Percentiles rank a stretch among this genome's conserved stretches.
Evolutionary conservation across 2,797 vertebrate genomes (phyloP).

Genomic region (Phoxinus dragarum): DNA sequence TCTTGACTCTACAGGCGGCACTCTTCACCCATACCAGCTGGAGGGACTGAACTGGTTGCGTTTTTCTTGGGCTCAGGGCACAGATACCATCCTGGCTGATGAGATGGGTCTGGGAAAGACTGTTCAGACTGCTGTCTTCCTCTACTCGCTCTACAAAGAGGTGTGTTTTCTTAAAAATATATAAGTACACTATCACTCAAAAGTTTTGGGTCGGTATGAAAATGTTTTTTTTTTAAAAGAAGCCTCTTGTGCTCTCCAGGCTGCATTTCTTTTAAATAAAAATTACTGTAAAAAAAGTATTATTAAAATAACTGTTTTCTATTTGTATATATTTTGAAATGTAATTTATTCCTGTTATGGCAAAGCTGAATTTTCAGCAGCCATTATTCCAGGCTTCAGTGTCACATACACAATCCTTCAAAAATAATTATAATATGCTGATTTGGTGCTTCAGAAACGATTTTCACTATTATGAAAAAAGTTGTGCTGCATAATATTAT

Average conservation of each 20-base stretch:
- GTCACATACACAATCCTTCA: background rate
- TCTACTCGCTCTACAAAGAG: constrained; percentile 98
- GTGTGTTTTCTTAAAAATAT: constrained; percentile 67
- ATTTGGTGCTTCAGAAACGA: background rate
- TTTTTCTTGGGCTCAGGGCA: constrained; percentile 99
- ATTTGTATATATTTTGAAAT: background rate
- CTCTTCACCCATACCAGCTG: constrained; percentile 95
- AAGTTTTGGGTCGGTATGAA: background rate
- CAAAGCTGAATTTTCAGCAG: background rate
- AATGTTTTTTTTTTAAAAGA: background rate
- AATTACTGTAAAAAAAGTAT: background rate
- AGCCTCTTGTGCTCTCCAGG: background rate
- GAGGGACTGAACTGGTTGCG: constrained; percentile 98
- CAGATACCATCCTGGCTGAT: constrained; percentile 96
- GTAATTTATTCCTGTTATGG: background rate
- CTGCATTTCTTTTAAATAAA: background rate
- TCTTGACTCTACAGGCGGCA: constrained; percentile 91
- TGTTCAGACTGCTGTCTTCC: constrained; percentile 96
- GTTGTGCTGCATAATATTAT: background rate
- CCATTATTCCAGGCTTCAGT: background rate
- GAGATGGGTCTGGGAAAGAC: constrained; percentile 99
- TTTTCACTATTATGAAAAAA: background rate
- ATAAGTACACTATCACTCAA: background rate
- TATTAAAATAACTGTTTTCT: background rate
- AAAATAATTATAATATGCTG: background rate